phyloP scores from a whole-genome alignment of 2,888 invertebrate genomes.

The Archaeoteleia sp. region DNA sequence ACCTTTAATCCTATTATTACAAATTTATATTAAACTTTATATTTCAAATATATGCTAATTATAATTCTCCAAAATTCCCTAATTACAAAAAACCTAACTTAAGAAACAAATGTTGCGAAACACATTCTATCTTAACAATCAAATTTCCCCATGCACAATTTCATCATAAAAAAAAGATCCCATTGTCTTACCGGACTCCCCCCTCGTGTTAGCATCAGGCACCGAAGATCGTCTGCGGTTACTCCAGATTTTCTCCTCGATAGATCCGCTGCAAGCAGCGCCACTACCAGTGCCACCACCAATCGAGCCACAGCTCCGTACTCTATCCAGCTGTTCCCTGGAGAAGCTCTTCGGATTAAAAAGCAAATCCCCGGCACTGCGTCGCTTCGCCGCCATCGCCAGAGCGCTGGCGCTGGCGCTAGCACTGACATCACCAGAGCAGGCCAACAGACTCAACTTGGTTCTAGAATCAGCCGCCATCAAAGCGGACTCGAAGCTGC shows the following conservation, averaged over 20 bases:
- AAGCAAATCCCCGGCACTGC: conserved; percentile 88
- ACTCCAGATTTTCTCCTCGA: conserved; percentile 73
- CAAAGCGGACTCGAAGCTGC: conserved; percentile 93
- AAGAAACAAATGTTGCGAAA: too few relatives aligned
- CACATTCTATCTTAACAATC: too few relatives aligned
- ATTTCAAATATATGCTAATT: too few relatives aligned
- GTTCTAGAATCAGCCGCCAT: conserved; percentile 91
- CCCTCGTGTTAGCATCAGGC: conserved; percentile 71
- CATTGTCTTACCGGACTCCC: conserved; percentile 63
- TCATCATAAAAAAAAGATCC: too few relatives aligned
- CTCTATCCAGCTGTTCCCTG: conserved; percentile 83
- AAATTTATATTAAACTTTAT: too few relatives aligned
- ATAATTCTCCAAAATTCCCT: too few relatives aligned
- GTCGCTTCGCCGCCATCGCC: conserved; percentile 84
- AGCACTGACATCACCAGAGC: conserved; percentile 75
- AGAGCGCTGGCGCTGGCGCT: conserved; percentile 81
- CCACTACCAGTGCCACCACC: conserved; percentile 82
- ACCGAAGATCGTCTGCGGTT: conserved; percentile 72
- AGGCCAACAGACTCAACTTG: conserved; percentile 81
- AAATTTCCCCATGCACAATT: too few relatives aligned
- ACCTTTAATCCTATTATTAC: too few relatives aligned
- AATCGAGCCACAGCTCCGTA: conserved; percentile 89
- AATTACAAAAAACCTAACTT: too few relatives aligned
- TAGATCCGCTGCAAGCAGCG: conserved; percentile 73
- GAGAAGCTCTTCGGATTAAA: conserved; percentile 88